A percentile compares a stretch with the other conserved stretches of the same genome.
phyloP scores from a whole-genome alignment of 2,888 invertebrate genomes.

The Gymnocheta viridis region DNA sequence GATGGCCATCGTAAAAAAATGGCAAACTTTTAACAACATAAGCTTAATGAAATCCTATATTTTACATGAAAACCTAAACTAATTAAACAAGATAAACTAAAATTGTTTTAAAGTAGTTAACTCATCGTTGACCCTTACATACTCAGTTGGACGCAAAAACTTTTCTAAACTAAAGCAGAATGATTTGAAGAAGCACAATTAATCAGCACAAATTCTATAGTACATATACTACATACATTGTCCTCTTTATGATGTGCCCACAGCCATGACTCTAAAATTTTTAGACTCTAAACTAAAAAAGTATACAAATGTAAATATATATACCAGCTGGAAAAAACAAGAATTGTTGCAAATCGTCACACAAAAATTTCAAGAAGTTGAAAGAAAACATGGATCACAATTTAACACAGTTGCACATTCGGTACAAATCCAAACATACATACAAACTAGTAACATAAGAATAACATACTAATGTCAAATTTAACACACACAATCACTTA shows the following conservation, averaged over 20 bases:
- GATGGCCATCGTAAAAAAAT: no score
- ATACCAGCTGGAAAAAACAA: background rate
- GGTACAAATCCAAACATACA: conserved; percentile 15
- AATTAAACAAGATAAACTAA: conserved; percentile 30
- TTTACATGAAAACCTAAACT: background rate
- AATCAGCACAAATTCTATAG: conserved; percentile 41
- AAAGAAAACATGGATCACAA: conserved; percentile 41
- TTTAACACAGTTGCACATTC: conserved; percentile 27
- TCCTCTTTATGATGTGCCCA: conserved; percentile 16
- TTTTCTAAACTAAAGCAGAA: background rate
- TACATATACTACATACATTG: background rate
- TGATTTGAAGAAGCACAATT: conserved; percentile 24
- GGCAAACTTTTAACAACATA: background rate
- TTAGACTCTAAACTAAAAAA: background rate
- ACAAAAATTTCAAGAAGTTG: background rate
- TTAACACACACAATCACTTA: background rate
- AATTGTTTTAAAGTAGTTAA: conserved; percentile 3
- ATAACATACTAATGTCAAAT: background rate
- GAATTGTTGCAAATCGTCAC: conserved; percentile 23
- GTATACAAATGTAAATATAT: background rate
- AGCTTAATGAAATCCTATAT: background rate
- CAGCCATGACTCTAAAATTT: conserved; percentile 6
- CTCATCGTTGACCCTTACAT: no score
- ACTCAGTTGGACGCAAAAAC: background rate
- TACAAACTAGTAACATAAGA: conserved; percentile 21